Evolutionary conservation across 53 echinoderm and acorn worm genomes (phyloP).

Genomic region (Henricia sp.): DNA sequence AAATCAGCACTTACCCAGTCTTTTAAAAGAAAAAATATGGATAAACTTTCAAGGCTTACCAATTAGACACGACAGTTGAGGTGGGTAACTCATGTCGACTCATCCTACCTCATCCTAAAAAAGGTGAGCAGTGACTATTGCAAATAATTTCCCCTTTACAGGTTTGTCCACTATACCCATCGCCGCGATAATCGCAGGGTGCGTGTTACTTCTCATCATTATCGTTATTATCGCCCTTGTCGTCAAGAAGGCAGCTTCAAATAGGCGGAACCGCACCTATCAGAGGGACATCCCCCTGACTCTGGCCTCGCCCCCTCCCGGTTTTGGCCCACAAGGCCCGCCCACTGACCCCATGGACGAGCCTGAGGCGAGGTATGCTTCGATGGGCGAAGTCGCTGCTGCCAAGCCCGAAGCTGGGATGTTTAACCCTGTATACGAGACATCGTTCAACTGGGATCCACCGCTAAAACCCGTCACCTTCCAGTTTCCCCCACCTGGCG

Average conservation of each 20-base stretch:
- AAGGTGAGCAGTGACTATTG: too few species aligned
- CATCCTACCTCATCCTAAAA: too few species aligned
- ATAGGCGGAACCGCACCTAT: not conserved
- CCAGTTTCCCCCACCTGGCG: constrained; percentile 12
- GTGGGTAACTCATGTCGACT: too few species aligned
- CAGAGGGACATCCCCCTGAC: not conserved
- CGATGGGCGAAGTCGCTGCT: not conserved
- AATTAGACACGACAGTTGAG: too few species aligned
- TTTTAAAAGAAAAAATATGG: too few species aligned
- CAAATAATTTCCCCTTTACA: too few species aligned
- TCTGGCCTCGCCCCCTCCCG: not conserved
- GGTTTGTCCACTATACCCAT: not conserved
- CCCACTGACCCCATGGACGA: not conserved
- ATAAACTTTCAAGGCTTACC: too few species aligned
- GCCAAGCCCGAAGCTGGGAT: not conserved
- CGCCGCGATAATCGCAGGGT: not conserved
- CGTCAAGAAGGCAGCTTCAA: not conserved
- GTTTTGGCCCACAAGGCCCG: not conserved
- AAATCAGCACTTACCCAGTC: too few species aligned
- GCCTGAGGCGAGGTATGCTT: not conserved
- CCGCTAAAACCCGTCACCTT: not conserved
- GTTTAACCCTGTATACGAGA: constrained; percentile 22
- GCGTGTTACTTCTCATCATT: not conserved
- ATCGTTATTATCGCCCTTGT: not conserved
- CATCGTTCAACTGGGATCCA: constrained; percentile 1